Evolutionary conservation across 2,797 vertebrate genomes (phyloP), one percentile per base, ranked within the genome.

Genomic region (Falco concolor): DNA sequence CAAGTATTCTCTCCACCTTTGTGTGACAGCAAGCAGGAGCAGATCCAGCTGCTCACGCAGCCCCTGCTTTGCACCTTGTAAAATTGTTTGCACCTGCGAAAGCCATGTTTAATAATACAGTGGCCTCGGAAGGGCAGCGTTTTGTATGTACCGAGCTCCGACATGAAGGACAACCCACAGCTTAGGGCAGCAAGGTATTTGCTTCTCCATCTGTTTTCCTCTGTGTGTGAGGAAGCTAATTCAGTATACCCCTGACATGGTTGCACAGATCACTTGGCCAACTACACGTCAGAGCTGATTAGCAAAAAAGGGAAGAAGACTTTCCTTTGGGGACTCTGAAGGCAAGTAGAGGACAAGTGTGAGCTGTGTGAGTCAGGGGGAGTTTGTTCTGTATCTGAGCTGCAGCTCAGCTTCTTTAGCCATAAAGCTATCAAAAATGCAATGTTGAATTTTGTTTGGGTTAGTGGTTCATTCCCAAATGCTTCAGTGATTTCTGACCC

Each of bases 401-500:
- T 4, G 0, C 42, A 19, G 78, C 38, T 72, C 17, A 23, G 81
- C 59, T 86, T 73, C 79, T 60, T 67, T 74, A 54, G 38, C 49
- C n/a, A 65, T 67, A 2, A 72, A 95, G 84, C 80, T 87, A 68
- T 84, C 64, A 72, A 61, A 93, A 90, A 61, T 6, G 12, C 11
- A 25, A 2, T 3, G 24, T 2, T 59, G 63, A 10, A 11, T 93
- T 92, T 76, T 63, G 40, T 70, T 90, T 75, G 56, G 50, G 54
- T 90, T 67, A 27, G 59, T 64, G 78, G 44, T 53, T 87, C 49
- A 2, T 87, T 83, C 82, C 72, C 61, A 77, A 92, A 45, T 28
- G 78, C 72, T 80, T 57, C 72, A 16, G 77, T 94, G 95, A 95
- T 95, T 96, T 93, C 89, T 91, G 74, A 77, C 42, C 47, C 70